Evolutionary conservation across 2,113 vertebrate genomes (phyloP), one percentile per base, ranked within the genome.

Genomic region (Grammomys surdaster): DNA sequence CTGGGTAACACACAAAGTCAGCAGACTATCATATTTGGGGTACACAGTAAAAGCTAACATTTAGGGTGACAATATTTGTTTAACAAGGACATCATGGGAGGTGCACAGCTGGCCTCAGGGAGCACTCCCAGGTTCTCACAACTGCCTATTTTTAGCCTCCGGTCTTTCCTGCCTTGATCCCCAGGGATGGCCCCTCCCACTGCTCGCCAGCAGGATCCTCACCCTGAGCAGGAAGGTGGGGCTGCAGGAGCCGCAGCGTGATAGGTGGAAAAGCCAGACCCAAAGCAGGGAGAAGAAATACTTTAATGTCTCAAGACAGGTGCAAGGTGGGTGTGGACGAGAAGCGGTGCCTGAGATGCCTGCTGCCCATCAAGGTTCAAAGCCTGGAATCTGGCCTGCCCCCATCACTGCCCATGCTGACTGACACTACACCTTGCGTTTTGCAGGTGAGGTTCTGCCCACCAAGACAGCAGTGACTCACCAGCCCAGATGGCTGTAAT

Each of bases 131-230:
- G 65, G 92, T 75, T 95, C 94, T 75, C 48, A 51, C 40, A 89
- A 84, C 31, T 26, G n/a, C 51, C 88, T 95, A 88, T 95, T 95
- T 96, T 95, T 96, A 97, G 92, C 73, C 76, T 63, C 67, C 72
- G 70, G 90, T 88, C 82, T 92, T 94, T 92, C 96, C 90, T 94
- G 92, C 40, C 82, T 76, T 94, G 22, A 28, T 93, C 90, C 93
- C 90, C 24, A 67, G 70, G 96, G 95, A 95, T 60, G 1, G 43
- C 48, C 28, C 76, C 76, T 67, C 97, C 72, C 60, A 95, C 22
- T 12, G 63, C 85, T 67, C 54, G 7, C 77, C 33, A 20, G 65
- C n/a, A 85, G 28, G 72, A 91, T 67, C 81, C 73, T 28, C 14
- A 16, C 46, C 9, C 94, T 16, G 22, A 31, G 75, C 28, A 11